Percentiles rank a stretch among this genome's conserved stretches.
phyloP scores from a whole-genome alignment of 2,888 invertebrate genomes.

The Cabera pusaria region DNA sequence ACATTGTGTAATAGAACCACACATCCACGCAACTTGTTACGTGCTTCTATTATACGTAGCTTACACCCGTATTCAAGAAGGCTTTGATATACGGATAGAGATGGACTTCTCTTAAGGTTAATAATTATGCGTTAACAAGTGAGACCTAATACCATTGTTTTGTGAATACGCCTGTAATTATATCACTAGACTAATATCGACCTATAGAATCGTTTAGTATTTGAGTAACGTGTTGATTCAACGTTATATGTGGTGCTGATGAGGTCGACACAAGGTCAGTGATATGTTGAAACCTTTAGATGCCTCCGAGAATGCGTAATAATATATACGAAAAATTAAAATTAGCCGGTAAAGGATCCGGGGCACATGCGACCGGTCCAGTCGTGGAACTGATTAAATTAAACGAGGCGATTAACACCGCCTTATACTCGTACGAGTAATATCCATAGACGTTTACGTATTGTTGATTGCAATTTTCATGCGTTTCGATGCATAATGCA shows the following conservation, averaged over 20 bases:
- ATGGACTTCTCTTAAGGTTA: too few relatives aligned
- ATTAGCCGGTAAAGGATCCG: slow-evolving; percentile 14
- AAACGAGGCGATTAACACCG: slow-evolving; percentile 21
- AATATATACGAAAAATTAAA: slow-evolving; percentile 9
- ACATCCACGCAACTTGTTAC: slow-evolving; percentile 5
- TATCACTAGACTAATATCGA: too few relatives aligned
- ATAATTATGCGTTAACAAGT: too few relatives aligned
- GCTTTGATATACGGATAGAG: too few relatives aligned
- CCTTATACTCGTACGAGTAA: slow-evolving; percentile 36
- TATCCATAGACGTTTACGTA: slow-evolving; percentile 45
- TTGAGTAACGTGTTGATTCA: slow-evolving; percentile 29
- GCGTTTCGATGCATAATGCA: slow-evolving; percentile 61
- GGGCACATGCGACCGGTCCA: slow-evolving; percentile 18
- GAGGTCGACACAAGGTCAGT: slow-evolving; percentile 26
- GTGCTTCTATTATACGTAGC: too few relatives aligned
- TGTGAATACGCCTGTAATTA: too few relatives aligned
- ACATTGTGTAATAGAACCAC: slow-evolving; percentile 1
- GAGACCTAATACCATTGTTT: too few relatives aligned
- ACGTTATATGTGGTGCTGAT: slow-evolving; percentile 17
- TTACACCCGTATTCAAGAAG: too few relatives aligned
- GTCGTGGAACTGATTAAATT: slow-evolving; percentile 22
- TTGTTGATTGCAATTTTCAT: slow-evolving; percentile 59
- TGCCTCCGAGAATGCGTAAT: slow-evolving; percentile 24
- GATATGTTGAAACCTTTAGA: slow-evolving; percentile 23
- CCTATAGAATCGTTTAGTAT: too few relatives aligned